phyloP scores from a whole-genome alignment of 2,797 vertebrate genomes.

The Pogoniulus pusillus region DNA sequence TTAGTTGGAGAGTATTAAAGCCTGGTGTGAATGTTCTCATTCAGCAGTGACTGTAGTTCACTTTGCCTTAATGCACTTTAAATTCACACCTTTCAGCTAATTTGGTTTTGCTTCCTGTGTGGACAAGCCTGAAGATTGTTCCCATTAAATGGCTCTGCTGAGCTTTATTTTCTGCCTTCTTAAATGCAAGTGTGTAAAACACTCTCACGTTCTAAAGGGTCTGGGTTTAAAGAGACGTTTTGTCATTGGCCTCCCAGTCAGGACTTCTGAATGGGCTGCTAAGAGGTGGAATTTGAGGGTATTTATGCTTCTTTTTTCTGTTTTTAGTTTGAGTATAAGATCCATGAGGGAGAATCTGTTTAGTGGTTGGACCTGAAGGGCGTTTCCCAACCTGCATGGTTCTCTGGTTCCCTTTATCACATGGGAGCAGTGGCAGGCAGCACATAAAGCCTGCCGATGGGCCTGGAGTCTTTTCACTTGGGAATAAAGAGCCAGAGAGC shows the following conservation, averaged over 20 bases:
- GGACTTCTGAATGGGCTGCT: not conserved
- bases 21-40: constrained; percentile 64
- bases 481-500: not conserved
- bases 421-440: not conserved
- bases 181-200: constrained; percentile 33
- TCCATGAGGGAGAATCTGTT: not conserved
- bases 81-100: constrained; percentile 72
- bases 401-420: not conserved
- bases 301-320: not conserved
- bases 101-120: constrained; percentile 61
- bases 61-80: constrained; percentile 66
- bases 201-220: constrained; percentile 5
- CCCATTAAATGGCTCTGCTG: constrained; percentile 39
- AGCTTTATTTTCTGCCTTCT: constrained; percentile 66
- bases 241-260: not conserved
- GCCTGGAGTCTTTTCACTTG: not conserved
- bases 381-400: not conserved
- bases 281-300: not conserved
- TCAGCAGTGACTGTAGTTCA: constrained; percentile 61
- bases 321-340: not conserved
- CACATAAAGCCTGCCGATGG: too few species aligned
- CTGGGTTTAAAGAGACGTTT: not conserved
- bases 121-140: constrained; percentile 67
- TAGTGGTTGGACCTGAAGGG: not conserved
- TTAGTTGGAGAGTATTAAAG: constrained; percentile 57